These are phyloP conservation scores for Campopleginae sp. DNA, from an alignment of 2,888 invertebrate genomes.

Conservation along the genomic window DNA sequence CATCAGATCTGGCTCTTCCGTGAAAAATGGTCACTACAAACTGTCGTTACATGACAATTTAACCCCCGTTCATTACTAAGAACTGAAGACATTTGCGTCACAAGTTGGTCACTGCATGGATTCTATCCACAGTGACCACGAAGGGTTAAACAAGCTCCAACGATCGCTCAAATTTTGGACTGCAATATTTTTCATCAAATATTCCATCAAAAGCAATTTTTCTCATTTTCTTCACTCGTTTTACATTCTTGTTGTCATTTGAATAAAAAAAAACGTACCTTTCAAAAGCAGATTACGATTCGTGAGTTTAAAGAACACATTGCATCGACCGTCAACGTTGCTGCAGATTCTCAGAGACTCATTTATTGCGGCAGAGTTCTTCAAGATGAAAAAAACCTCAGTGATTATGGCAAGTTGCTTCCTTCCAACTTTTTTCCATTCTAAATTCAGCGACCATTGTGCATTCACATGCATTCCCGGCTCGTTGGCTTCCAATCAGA, in stretches of 20 bases:
- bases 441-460: too few relatives aligned
- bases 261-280: constrained; percentile 52
- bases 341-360: constrained; percentile 93
- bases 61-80: too few relatives aligned
- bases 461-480: too few relatives aligned
- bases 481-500: too few relatives aligned
- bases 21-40: too few relatives aligned
- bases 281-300: constrained; percentile 89
- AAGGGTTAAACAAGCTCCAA: constrained; percentile 4
- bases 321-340: constrained; percentile 91
- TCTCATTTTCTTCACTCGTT: constrained; percentile 27
- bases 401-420: constrained; percentile 90
- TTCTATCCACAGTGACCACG: too few relatives aligned
- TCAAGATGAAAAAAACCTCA: constrained; percentile 93
- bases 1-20: too few relatives aligned
- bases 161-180: neutral
- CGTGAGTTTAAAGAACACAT: constrained; percentile 92
- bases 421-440: neutral
- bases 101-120: too few relatives aligned
- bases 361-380: constrained; percentile 98
- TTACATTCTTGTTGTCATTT: constrained; percentile 41
- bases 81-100: too few relatives aligned
- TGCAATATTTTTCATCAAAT: neutral
- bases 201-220: neutral
- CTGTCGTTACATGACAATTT: too few relatives aligned